A percentile compares a stretch with the other conserved stretches of the same genome.
These are phyloP conservation scores for Penaeus monodon DNA, from an alignment of 2,888 invertebrate genomes.

Conservation along the genomic window DNA sequence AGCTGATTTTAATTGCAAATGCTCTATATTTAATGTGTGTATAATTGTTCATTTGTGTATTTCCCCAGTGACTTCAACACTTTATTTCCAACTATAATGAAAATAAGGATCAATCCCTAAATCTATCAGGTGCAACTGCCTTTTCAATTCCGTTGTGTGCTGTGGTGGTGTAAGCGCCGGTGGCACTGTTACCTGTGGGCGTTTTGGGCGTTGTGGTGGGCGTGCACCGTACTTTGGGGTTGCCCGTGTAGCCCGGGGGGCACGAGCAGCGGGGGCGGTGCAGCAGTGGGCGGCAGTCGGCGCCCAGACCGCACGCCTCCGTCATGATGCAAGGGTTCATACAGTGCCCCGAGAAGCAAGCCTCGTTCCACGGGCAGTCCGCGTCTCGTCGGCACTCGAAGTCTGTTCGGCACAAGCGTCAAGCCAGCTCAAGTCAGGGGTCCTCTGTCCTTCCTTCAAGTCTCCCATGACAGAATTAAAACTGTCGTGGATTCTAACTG, in stretches of 20 bases:
- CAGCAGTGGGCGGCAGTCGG: constrained; percentile 66
- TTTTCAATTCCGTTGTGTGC: no score
- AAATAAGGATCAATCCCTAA: no score
- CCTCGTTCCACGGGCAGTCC: constrained; percentile 82
- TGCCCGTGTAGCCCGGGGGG: constrained; percentile 51
- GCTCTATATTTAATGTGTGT: no score
- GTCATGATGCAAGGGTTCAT: constrained; percentile 77
- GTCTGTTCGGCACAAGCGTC: constrained; percentile 25
- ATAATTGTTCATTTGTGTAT: no score
- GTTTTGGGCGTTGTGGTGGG: background rate
- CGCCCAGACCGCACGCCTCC: constrained; percentile 75
- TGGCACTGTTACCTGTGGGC: constrained; percentile 28
- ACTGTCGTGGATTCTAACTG: no score
- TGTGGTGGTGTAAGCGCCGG: background rate
- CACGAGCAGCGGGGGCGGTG: constrained; percentile 59
- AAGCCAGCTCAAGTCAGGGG: no score
- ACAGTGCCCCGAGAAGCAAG: constrained; percentile 87
- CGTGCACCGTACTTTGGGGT: constrained; percentile 19
- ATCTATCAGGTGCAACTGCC: no score
- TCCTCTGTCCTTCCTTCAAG: no score
- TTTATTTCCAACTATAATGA: no score
- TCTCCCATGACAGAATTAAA: no score
- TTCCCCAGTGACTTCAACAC: no score
- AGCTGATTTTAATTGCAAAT: no score
- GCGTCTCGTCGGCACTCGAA: constrained; percentile 84